These are phyloP conservation scores for Orgyia antiqua DNA, from an alignment of 2,888 invertebrate species.

Conservation along the genomic window DNA sequence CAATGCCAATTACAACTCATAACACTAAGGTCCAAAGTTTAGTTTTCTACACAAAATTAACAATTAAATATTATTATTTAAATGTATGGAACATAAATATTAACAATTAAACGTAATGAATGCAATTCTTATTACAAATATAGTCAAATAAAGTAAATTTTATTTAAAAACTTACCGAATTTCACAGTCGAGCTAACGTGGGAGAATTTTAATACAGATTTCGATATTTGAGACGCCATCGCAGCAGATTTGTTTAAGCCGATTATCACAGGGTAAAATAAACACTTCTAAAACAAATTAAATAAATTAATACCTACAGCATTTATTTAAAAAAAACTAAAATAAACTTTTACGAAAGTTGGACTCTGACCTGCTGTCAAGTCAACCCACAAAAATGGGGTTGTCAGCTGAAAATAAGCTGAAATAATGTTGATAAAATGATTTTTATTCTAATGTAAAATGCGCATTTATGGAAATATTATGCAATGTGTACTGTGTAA, in stretches of 20 bases:
- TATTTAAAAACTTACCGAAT: constrained; percentile 49
- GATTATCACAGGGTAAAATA: constrained; percentile 24
- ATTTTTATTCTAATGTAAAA: too few species aligned
- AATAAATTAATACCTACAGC: constrained; percentile 22
- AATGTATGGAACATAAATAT: background rate
- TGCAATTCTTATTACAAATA: background rate
- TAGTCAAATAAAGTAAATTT: constrained; percentile 1
- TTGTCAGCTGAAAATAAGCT: constrained; percentile 4
- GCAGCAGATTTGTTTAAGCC: constrained; percentile 26
- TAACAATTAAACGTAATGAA: background rate
- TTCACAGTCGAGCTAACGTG: constrained; percentile 56
- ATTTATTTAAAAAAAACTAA: constrained; percentile 38
- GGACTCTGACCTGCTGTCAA: constrained; percentile 62
- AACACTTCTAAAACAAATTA: constrained; percentile 34
- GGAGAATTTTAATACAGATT: constrained; percentile 58
- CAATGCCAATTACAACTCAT: constrained; percentile 39
- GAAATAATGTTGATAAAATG: too few species aligned
- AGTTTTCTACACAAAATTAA: constrained; percentile 16
- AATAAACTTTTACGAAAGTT: constrained; percentile 49
- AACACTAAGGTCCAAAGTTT: constrained; percentile 53
- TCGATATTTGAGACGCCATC: constrained; percentile 70
- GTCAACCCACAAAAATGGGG: constrained; percentile 20
- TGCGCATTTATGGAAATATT: too few species aligned
- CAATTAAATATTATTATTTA: constrained; percentile 2
- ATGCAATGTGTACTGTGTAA: too few species aligned